These are phyloP conservation scores for Drosophila suzukii DNA, from an alignment of 1,140 invertebrate species.

Conservation along the genomic window DNA sequence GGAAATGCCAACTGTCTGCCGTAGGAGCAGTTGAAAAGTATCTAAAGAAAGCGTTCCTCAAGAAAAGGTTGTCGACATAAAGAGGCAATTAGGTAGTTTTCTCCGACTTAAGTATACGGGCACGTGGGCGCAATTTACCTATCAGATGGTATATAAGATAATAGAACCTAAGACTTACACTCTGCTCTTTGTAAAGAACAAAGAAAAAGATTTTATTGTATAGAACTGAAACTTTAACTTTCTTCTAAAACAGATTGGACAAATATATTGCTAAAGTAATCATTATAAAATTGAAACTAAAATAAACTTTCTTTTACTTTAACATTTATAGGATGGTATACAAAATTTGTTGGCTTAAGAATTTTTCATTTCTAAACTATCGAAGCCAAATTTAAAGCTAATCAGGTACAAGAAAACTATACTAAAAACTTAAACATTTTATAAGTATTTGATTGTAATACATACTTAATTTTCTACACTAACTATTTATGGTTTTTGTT, in stretches of 20 bases:
- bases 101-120: slow-evolving; percentile 10
- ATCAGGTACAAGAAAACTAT: too few species aligned
- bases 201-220: neutral
- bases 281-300: too few species aligned
- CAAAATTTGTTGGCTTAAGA: too few species aligned
- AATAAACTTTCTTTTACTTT: too few species aligned
- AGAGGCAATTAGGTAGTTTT: slow-evolving; percentile 34
- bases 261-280: too few species aligned
- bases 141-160: neutral
- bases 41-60: slow-evolving; percentile 12
- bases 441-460: too few species aligned
- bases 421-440: too few species aligned
- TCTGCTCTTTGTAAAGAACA: neutral
- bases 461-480: neutral
- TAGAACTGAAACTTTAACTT: neutral
- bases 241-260: neutral
- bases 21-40: slow-evolving; percentile 4
- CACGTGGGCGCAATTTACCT: slow-evolving; percentile 12
- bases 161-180: too few species aligned
- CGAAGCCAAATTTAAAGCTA: too few species aligned
- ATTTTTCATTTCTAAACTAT: too few species aligned
- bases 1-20: slow-evolving; percentile 16
- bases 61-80: slow-evolving; percentile 16
- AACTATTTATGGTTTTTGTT: neutral
- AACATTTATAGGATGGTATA: too few species aligned